These are phyloP conservation scores for Thamnophis elegans DNA, from an alignment of 2,797 vertebrate genomes.

Conservation along the genomic window DNA sequence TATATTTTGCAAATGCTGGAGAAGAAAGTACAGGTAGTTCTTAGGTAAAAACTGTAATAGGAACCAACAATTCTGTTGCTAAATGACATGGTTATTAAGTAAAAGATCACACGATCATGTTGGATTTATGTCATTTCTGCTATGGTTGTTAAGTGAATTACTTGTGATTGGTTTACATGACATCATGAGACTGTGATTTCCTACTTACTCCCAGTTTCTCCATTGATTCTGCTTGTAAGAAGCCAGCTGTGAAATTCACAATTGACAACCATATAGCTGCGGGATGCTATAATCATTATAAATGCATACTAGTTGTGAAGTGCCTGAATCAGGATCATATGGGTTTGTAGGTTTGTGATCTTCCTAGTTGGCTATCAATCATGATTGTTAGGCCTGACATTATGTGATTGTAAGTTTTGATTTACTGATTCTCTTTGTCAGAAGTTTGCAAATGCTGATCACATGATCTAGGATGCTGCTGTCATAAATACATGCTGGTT, in stretches of 20 bases:
- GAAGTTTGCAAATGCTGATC: too few relatives aligned
- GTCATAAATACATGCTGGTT: background rate
- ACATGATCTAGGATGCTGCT: background rate
- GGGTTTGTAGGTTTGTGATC: too few relatives aligned
- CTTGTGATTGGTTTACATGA: background rate
- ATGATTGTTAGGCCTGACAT: too few relatives aligned
- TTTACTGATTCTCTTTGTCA: too few relatives aligned
- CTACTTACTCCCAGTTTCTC: background rate
- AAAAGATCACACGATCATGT: too few relatives aligned
- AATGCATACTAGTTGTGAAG: background rate
- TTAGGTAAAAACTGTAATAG: background rate
- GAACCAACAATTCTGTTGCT: background rate
- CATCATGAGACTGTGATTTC: background rate
- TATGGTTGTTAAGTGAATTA: background rate
- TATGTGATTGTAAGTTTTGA: too few relatives aligned
- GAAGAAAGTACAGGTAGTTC: too few relatives aligned
- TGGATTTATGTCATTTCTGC: background rate
- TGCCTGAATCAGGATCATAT: too few relatives aligned
- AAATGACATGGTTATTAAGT: background rate
- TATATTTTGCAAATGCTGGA: too few relatives aligned
- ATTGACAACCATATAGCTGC: background rate
- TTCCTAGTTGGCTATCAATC: too few relatives aligned
- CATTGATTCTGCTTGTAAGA: background rate
- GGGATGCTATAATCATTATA: background rate
- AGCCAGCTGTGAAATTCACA: background rate